phyloP scores from a whole-genome alignment of 2,113 vertebrate species.

The Larimichthys crocea region DNA sequence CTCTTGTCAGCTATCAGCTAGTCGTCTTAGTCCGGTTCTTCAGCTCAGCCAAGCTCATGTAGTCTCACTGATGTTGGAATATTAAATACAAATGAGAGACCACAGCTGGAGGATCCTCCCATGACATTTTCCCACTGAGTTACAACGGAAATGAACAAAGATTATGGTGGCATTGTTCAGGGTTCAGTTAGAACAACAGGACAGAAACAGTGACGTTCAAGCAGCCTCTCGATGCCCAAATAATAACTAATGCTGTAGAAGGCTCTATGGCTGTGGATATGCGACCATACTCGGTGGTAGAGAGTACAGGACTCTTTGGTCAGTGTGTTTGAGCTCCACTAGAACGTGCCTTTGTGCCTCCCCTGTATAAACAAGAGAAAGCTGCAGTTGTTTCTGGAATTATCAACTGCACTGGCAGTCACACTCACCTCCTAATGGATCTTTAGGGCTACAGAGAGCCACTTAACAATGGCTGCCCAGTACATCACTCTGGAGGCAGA shows the following conservation, averaged over 20 bases:
- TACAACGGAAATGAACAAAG: neutral
- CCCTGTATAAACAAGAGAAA: neutral
- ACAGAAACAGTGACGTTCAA: neutral
- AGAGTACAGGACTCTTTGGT: neutral
- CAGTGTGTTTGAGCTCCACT: neutral
- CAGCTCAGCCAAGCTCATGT: neutral
- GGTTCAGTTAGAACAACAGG: too few relatives aligned
- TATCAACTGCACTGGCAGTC: neutral
- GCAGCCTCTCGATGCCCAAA: neutral
- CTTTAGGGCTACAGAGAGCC: constrained; percentile 22
- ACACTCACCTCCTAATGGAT: constrained; percentile 13
- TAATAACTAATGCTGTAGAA: neutral
- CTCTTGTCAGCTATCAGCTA: neutral
- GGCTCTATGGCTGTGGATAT: neutral
- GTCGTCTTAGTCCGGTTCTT: neutral
- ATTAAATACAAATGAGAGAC: neutral
- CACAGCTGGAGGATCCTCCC: neutral
- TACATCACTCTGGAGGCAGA: constrained; percentile 29
- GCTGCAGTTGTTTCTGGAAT: neutral
- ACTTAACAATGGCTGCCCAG: constrained; percentile 36
- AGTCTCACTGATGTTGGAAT: neutral
- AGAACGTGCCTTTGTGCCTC: neutral
- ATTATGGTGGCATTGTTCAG: neutral
- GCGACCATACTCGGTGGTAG: neutral
- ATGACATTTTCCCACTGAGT: neutral